Evolutionary conservation across 1,140 invertebrate genomes (phyloP).

Genomic region (Panonychus citri): DNA sequence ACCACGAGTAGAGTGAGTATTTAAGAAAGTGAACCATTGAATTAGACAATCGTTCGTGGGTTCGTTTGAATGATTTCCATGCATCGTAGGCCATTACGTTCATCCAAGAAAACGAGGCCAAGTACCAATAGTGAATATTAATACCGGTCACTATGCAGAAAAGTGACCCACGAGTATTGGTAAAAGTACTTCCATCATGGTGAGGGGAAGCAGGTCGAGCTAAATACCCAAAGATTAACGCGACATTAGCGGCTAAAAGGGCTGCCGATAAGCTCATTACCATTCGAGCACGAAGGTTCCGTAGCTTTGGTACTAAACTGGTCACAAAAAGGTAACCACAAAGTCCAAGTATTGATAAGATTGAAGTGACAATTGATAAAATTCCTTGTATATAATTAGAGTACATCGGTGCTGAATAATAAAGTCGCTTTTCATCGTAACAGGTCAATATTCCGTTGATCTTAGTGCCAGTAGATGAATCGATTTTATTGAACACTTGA

Average conservation of each 20-base stretch:
- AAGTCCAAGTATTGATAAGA: background rate
- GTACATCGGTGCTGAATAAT: background rate
- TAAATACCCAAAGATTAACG: background rate
- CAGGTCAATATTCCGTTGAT: background rate
- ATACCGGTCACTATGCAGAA: conserved; percentile 36
- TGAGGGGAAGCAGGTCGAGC: background rate
- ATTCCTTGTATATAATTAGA: background rate
- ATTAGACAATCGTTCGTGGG: background rate
- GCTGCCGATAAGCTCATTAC: background rate
- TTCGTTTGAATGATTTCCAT: conserved; percentile 45
- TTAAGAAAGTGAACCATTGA: conserved; percentile 8
- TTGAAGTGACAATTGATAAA: background rate
- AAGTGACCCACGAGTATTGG: background rate
- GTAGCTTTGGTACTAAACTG: background rate
- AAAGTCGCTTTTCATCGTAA: background rate
- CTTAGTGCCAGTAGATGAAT: background rate
- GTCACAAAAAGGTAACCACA: background rate
- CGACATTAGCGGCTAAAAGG: background rate
- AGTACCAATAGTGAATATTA: conserved; percentile 70
- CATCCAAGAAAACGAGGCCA: conserved; percentile 86
- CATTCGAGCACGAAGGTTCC: background rate
- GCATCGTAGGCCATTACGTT: conserved; percentile 88
- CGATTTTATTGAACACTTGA: background rate
- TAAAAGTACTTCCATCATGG: background rate
- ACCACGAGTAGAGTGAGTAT: conserved; percentile 22